A percentile compares a stretch with the other conserved stretches of the same genome.
phyloP scores from a whole-genome alignment of 2,113 vertebrate genomes.

The Nyctibius bracteatus region DNA sequence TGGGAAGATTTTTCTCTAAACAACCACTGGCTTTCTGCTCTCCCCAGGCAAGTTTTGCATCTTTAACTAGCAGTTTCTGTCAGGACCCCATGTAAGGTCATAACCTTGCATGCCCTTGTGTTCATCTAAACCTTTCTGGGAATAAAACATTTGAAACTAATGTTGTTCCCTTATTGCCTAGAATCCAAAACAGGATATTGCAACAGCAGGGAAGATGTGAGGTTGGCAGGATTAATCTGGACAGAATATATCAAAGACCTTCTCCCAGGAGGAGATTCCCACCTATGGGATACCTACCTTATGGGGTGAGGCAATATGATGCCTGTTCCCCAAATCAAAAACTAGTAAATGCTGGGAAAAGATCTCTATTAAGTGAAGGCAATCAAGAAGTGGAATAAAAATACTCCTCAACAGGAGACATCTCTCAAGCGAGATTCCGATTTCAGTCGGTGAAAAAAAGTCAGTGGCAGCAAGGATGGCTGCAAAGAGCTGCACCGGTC shows the following conservation, averaged over 20 bases:
- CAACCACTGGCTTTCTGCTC: neutral
- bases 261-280: neutral
- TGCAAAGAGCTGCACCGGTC: neutral
- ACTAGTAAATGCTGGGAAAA: neutral
- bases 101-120: neutral
- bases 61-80: neutral
- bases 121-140: neutral
- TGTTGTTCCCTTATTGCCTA: neutral
- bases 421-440: neutral
- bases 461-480: neutral
- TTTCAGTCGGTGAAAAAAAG: neutral
- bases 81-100: neutral
- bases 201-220: constrained; percentile 23
- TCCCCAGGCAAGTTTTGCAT: neutral
- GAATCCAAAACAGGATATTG: constrained; percentile 31
- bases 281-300: neutral
- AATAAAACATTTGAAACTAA: constrained; percentile 4
- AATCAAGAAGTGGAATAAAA: constrained; percentile 3
- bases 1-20: neutral
- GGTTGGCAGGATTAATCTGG: neutral
- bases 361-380: neutral
- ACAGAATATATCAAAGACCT: neutral
- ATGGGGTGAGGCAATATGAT: neutral
- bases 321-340: neutral
- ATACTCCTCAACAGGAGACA: neutral